A percentile compares a stretch with the other conserved stretches of the same genome.
Conservation (phyloP, 1,140 invertebrate species). For the Aphelenchoides besseyi region DNA sequence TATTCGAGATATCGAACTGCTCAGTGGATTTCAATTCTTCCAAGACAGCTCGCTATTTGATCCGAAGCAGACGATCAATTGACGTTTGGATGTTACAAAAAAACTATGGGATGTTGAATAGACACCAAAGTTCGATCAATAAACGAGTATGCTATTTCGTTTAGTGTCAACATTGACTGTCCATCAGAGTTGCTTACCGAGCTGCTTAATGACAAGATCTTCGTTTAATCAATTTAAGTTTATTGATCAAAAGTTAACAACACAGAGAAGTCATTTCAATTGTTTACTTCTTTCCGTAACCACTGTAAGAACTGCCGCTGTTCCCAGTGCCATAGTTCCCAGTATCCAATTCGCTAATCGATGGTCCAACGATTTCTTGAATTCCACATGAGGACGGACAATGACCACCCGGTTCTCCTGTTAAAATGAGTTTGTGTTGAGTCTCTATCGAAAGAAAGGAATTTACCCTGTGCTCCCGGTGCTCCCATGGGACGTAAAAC, state of each 20-base stretch:
- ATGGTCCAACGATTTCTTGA: constrained; percentile 61
- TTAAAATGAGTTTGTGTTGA: no score
- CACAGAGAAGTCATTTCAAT: constrained; percentile 13
- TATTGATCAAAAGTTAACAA: neutral
- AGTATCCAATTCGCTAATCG: constrained; percentile 54
- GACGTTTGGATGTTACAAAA: neutral
- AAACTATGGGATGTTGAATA: neutral
- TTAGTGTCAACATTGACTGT: neutral
- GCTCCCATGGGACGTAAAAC: constrained; percentile 35
- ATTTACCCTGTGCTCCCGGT: constrained; percentile 31
- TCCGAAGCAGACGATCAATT: neutral
- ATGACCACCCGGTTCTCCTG: constrained; percentile 57
- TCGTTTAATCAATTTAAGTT: neutral
- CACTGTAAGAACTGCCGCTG: constrained; percentile 26
- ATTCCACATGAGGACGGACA: constrained; percentile 61
- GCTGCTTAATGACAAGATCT: neutral
- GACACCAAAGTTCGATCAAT: no score
- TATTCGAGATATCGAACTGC: constrained; percentile 44
- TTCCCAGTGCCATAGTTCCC: neutral
- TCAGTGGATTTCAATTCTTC: constrained; percentile 38
- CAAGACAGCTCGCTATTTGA: neutral
- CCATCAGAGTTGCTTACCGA: neutral
- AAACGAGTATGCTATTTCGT: neutral
- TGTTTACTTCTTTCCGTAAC: constrained; percentile 38
- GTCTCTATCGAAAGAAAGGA: constrained; percentile 26